These are phyloP conservation scores for Aproaerema taeniolella DNA, from an alignment of 2,888 invertebrate species.

Conservation along the genomic window DNA sequence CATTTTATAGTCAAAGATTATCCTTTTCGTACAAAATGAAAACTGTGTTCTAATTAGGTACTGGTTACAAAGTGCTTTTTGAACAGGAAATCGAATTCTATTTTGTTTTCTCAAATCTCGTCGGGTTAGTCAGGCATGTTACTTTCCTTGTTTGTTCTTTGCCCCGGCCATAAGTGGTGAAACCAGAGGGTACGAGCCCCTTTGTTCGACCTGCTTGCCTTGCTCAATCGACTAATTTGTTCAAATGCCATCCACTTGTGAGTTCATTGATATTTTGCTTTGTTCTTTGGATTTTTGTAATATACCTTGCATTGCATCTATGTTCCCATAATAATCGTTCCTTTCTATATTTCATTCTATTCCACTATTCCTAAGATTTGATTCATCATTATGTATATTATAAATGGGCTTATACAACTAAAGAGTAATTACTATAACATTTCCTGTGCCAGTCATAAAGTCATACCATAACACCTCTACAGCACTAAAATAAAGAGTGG, in stretches of 20 bases:
- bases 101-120: slow-evolving; percentile 36
- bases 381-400: too few species aligned
- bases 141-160: slow-evolving; percentile 54
- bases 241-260: slow-evolving; percentile 28
- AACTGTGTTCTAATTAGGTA: too few species aligned
- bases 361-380: background rate
- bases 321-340: too few species aligned
- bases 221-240: slow-evolving; percentile 53
- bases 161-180: slow-evolving; percentile 46
- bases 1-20: too few species aligned
- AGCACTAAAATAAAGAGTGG: background rate
- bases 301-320: too few species aligned
- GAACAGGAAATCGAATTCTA: slow-evolving; percentile 11
- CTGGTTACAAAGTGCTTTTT: too few species aligned
- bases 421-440: slow-evolving; percentile 2
- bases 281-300: too few species aligned
- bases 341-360: background rate
- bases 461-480: too few species aligned
- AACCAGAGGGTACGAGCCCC: slow-evolving; percentile 43
- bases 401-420: too few species aligned
- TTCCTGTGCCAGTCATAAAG: too few species aligned
- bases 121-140: slow-evolving; percentile 29
- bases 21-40: too few species aligned
- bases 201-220: slow-evolving; percentile 46
- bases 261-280: background rate